Percentiles rank a stretch among this genome's conserved stretches.
Evolutionary conservation across 2,888 invertebrate genomes (phyloP).

Genomic region (Schizaphis graminum): DNA sequence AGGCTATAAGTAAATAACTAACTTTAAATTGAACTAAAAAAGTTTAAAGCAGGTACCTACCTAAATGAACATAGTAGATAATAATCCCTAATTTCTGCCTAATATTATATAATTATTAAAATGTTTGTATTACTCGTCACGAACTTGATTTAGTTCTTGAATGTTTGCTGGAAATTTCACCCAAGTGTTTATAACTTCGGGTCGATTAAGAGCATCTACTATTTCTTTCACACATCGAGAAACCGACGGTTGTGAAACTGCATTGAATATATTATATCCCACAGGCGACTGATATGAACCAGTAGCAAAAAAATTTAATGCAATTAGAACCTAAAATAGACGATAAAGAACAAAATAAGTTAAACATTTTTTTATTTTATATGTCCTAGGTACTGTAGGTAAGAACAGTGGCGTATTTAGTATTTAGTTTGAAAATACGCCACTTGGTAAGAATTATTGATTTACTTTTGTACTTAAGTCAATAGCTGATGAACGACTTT

Average conservation of each 20-base stretch:
- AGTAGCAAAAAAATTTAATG: background rate
- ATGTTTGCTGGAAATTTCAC: background rate
- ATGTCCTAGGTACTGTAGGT: background rate
- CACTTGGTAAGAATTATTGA: no score
- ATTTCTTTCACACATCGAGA: constrained; percentile 15
- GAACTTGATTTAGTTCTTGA: background rate
- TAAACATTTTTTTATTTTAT: background rate
- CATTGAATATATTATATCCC: background rate
- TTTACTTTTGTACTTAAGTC: background rate
- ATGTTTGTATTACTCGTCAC: background rate
- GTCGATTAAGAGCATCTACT: background rate
- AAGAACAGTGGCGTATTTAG: no score
- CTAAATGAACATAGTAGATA: no score
- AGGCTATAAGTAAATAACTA: no score
- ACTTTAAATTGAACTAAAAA: no score
- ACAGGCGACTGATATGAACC: background rate
- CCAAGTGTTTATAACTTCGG: background rate
- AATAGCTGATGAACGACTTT: constrained; percentile 6
- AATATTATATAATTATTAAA: background rate
- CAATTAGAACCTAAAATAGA: constrained; percentile 8
- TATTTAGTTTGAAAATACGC: no score
- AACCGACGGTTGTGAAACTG: background rate
- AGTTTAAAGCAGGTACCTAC: no score
- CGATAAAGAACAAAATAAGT: background rate
- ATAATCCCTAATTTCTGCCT: no score